phyloP scores from a whole-genome alignment of 92 coral and sea anemone genomes.

The Phymanthus crucifer region DNA sequence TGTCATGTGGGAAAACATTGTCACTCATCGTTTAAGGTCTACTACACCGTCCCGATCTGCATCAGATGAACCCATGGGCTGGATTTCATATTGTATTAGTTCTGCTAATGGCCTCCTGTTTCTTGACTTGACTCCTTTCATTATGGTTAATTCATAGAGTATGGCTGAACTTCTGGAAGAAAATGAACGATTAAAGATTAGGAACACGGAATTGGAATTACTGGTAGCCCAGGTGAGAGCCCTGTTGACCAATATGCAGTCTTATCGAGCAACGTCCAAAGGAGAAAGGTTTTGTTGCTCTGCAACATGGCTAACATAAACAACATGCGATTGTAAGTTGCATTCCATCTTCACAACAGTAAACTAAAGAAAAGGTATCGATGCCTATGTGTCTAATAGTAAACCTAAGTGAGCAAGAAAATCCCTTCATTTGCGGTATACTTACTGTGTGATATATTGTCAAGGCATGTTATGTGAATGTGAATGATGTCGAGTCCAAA shows the following conservation, averaged over 20 bases:
- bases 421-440: neutral
- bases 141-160: slow-evolving; percentile 27
- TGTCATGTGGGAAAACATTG: too few species aligned
- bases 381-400: neutral
- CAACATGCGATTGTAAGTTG: neutral
- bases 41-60: too few species aligned
- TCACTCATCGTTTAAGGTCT: too few species aligned
- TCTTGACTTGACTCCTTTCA: neutral
- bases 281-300: too few species aligned
- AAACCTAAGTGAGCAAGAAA: neutral
- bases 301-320: too few species aligned
- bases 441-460: neutral
- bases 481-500: neutral
- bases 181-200: slow-evolving; percentile 45
- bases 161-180: slow-evolving; percentile 48
- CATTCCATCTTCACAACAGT: neutral
- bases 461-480: neutral
- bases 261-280: too few species aligned
- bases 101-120: neutral
- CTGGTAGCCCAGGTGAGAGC: slow-evolving; percentile 16
- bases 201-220: slow-evolving; percentile 53
- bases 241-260: too few species aligned
- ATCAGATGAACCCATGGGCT: too few species aligned
- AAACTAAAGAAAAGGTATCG: neutral
- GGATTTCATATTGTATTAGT: too few species aligned